A percentile compares a stretch with the other conserved stretches of the same genome.
phyloP scores from a whole-genome alignment of 2,113 vertebrate genomes.

The Macquaria australasica region DNA sequence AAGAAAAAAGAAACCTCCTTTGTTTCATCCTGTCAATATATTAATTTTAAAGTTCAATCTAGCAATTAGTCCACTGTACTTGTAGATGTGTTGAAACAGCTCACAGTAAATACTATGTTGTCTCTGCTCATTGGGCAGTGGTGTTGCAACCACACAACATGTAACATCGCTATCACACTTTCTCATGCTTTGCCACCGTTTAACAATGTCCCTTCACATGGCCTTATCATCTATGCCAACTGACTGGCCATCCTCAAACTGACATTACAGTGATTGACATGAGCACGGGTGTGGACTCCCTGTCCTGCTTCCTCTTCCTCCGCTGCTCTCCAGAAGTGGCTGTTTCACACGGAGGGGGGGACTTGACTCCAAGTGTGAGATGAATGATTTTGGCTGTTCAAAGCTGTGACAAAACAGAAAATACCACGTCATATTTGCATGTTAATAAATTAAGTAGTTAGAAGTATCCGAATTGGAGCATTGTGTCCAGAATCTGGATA shows the following conservation, averaged over 20 bases:
- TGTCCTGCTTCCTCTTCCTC: conserved; percentile 66
- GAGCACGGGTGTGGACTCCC: conserved; percentile 51
- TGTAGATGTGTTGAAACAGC: conserved; percentile 15
- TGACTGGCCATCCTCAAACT: conserved; percentile 67
- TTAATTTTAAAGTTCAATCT: not conserved
- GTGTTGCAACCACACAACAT: not conserved
- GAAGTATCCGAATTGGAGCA: not conserved
- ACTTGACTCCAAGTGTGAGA: conserved; percentile 31
- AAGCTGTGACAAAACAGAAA: conserved; percentile 2
- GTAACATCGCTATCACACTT: conserved; percentile 19
- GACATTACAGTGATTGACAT: conserved; percentile 67
- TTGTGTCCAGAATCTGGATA: not conserved
- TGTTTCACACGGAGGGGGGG: conserved; percentile 67
- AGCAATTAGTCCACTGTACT: not conserved
- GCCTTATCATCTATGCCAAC: conserved; percentile 67
- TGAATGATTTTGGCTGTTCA: conserved; percentile 3
- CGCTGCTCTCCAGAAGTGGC: conserved; percentile 33
- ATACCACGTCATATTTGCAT: not conserved
- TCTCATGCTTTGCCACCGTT: conserved; percentile 59
- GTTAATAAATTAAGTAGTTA: not conserved
- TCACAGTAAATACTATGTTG: not conserved
- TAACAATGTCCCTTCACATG: conserved; percentile 31
- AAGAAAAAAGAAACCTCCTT: not conserved
- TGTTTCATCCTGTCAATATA: conserved; percentile 16
- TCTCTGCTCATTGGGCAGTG: not conserved